Evolutionary conservation across 2,888 invertebrate genomes (phyloP), one percentile per base, ranked within the genome.

Genomic region (Sinotaia quadrata): DNA sequence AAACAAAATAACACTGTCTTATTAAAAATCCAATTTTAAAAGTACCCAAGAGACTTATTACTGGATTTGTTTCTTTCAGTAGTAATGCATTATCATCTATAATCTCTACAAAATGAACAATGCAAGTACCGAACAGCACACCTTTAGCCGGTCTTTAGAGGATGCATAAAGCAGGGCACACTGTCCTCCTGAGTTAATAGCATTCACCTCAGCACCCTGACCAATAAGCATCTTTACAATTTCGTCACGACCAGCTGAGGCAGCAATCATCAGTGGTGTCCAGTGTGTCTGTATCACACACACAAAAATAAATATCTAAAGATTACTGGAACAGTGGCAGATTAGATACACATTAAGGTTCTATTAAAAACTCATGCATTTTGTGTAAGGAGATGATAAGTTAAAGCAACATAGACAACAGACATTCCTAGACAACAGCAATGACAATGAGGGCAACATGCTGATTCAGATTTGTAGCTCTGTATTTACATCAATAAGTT

Each of bases 131-230:
- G 18, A 47, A 31, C 34, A n/a, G n/a, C 51, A 37, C 67, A 93
- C 93, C 88, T 93, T 91, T 78, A 91, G 89, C 91, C 93, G 93
- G 69, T 94, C 93, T 89, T 95, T 95, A 0, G 95, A 95, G 71
- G 94, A 93, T 51, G 94, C 94, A 90, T 95, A 95, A 84, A 95
- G 95, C 61, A 96, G 87, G 10, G 95, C 91, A 44, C 94, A 93
- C 87, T 95, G 95, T 29, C 94, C 94, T 69, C 93, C 92, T 71
- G 87, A 88, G 65, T 93, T 93, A 81, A 91, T 91, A 59, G 92
- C 92, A 89, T 94, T 93, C 0, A 95, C 91, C 87, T 93, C 90
- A 18, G 93, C 94, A 49, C 92, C 92, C 83, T 92, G 91, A 21
- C 90, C 89, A 69, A 95, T 84, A 24, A 95, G 88, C 2, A 92